Conservation (phyloP, 1,140 invertebrate genomes). For the Melitaea cinxia region DNA sequence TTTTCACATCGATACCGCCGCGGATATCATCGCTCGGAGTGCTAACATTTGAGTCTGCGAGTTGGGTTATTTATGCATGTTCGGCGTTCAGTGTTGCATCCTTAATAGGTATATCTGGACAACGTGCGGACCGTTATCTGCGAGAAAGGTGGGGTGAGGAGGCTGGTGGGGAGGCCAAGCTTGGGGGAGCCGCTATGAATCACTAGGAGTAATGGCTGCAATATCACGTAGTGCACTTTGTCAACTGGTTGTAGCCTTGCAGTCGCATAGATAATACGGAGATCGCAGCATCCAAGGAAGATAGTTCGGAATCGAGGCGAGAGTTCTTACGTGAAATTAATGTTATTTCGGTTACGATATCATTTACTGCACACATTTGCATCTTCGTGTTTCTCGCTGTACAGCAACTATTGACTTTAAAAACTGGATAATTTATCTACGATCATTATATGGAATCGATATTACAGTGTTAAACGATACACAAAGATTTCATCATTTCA, state of each 20-base stretch:
- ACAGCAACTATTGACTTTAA: no score
- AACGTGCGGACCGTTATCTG: constrained; percentile 71
- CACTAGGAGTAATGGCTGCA: constrained; percentile 78
- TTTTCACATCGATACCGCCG: constrained; percentile 23
- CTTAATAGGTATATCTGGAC: constrained; percentile 76
- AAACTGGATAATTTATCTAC: no score
- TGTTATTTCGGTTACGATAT: constrained; percentile 34
- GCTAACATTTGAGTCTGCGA: constrained; percentile 43
- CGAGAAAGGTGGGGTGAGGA: constrained; percentile 52
- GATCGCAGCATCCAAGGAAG: constrained; percentile 65
- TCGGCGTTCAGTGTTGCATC: constrained; percentile 55
- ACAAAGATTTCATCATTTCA: no score
- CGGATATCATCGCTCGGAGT: constrained; percentile 38
- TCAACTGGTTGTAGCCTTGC: constrained; percentile 76
- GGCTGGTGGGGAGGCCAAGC: constrained; percentile 43
- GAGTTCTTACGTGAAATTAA: constrained; percentile 49
- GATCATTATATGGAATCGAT: background rate
- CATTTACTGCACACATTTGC: constrained; percentile 22
- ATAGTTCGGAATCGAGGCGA: constrained; percentile 49
- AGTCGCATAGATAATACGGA: constrained; percentile 75
- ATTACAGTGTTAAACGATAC: background rate
- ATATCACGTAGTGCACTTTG: constrained; percentile 81
- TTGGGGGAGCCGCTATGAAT: constrained; percentile 73
- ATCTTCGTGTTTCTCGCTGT: background rate
- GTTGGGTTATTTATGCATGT: constrained; percentile 56